These are phyloP conservation scores for Himalopsyche japonica DNA, from an alignment of 2,888 invertebrate genomes.

Conservation along the genomic window DNA sequence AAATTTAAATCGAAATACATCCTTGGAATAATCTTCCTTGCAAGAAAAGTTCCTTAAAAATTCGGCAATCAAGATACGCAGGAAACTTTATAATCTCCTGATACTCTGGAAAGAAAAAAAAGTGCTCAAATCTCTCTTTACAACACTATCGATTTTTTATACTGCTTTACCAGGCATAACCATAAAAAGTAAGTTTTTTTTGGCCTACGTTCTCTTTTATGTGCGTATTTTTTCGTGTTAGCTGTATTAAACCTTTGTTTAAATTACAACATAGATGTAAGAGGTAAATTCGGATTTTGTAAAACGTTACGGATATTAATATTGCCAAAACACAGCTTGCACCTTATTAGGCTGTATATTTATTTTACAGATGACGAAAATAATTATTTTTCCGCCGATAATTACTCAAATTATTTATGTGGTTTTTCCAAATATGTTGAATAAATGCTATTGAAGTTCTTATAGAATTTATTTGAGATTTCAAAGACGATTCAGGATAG, in stretches of 20 bases:
- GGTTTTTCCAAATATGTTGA: too few species aligned
- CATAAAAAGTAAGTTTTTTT: background rate
- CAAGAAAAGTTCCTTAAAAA: background rate
- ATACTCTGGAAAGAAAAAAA: conserved; percentile 17
- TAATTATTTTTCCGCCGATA: too few species aligned
- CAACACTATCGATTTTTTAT: conserved; percentile 29
- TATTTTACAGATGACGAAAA: too few species aligned
- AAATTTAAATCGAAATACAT: background rate
- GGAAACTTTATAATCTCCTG: conserved; percentile 21
- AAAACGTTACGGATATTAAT: too few species aligned
- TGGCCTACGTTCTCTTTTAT: background rate
- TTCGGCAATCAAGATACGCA: conserved; percentile 16
- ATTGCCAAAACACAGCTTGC: too few species aligned
- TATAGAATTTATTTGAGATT: too few species aligned
- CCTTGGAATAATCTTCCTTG: background rate
- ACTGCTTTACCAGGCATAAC: background rate
- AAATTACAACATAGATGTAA: too few species aligned
- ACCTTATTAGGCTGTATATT: too few species aligned
- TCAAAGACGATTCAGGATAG: too few species aligned
- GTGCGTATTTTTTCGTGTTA: background rate
- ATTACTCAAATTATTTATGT: too few species aligned
- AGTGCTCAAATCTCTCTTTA: conserved; percentile 27
- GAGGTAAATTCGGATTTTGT: too few species aligned
- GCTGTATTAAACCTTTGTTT: background rate
- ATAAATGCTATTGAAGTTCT: too few species aligned